Evolutionary conservation across 1,140 invertebrate genomes (phyloP), one percentile per base, ranked within the genome.

Genomic region (Drosophila hydei): DNA sequence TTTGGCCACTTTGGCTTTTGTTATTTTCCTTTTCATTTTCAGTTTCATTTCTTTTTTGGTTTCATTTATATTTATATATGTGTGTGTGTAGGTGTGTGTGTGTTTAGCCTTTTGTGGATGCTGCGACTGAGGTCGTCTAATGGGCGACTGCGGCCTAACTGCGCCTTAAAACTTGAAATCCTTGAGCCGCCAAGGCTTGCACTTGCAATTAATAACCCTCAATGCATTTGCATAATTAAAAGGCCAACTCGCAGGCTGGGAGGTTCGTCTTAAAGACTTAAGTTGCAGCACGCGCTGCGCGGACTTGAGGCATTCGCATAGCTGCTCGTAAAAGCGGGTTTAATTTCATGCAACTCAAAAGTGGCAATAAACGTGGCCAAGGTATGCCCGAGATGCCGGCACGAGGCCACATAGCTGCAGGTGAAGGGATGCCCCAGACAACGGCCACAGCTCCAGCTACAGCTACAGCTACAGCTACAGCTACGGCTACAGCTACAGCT

Each of bases 161-260:
- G 19, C 23, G 61, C 69, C 64, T 58, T 69, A 11, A 43, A 72
- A 50, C 58, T 33, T 48, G 40, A 42, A 63, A 55, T 48, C 38
- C 61, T 74, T 47, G 42, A 77, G 79, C 69, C 33, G 38, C 18
- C n/a, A 42, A 23, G 27, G 16, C 16, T 30, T 36, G 62, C 62
- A 51, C 30, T 76, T 56, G 71, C 64, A 79, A 87, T 87, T 87
- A 87, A 88, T 87, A 87, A 88, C 56, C 75, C 63, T 71, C 80
- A 62, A 74, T 76, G 80, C 60, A 87, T 88, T 87, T 88, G 78
- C 83, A 78, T 87, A 87, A 87, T 87, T 87, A 87, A 88, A 87
- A 78, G 74, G 61, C 64, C 8, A 21, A 50, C 12, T 52, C 21
- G 38, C 16, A 42, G 45, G 27, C 38, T n/a, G n/a, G n/a, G n/a